Percentiles rank a stretch among this genome's conserved stretches.
Conservation (phyloP, 2,797 vertebrate species). For the Chloroceryle inda region DNA sequence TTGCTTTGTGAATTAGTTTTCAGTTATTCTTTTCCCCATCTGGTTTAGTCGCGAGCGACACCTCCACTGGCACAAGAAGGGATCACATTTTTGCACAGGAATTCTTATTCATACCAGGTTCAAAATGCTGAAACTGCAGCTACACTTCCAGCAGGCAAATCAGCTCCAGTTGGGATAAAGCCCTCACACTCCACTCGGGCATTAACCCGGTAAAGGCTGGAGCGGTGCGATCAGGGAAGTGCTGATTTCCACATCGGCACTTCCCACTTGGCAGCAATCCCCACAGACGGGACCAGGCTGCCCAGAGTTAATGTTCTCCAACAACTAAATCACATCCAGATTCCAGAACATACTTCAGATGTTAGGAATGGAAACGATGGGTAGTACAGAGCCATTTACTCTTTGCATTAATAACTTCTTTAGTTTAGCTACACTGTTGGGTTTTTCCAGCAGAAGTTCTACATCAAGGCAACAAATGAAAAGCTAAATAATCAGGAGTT, state of each 20-base stretch:
- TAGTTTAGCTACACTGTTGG: neutral
- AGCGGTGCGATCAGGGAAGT: fast-evolving
- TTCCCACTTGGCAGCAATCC: neutral
- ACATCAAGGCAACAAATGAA: neutral
- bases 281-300: neutral
- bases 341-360: neutral
- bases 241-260: neutral
- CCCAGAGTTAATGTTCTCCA: neutral
- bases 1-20: neutral
- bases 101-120: neutral
- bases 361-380: neutral
- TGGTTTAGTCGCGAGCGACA: neutral
- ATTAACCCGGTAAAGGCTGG: neutral
- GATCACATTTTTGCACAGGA: neutral
- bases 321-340: slow-evolving; percentile 17
- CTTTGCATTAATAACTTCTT: neutral
- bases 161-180: neutral
- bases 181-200: neutral
- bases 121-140: neutral
- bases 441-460: neutral
- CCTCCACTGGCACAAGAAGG: neutral
- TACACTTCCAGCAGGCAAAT: neutral
- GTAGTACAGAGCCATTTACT: neutral
- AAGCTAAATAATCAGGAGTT: neutral
- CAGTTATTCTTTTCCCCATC: neutral